Base-by-base conservation (phyloP, 2,113 vertebrate genomes). In the Lamprotornis superbus region DNA sequence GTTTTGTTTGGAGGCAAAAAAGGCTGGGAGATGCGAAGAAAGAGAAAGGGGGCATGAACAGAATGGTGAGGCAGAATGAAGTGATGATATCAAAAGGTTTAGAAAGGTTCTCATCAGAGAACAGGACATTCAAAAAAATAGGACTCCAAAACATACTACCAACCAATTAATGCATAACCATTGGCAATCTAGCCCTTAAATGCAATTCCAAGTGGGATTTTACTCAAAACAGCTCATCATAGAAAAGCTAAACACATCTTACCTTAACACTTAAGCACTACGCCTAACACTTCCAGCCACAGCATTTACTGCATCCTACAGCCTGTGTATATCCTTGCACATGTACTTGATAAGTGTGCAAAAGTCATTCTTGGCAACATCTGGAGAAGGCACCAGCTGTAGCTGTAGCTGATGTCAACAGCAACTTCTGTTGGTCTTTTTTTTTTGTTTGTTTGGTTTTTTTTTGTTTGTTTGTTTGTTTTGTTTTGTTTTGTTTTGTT, bases 261-360 rank as follows among this genome's bases (percentile, higher is more conserved):
- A 57, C 20, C 50, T 20, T 11, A n/a, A 30, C 52, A 40, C 12
- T n/a, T 67, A 24, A 35, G 30, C 42, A 35, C 50, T 40, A 25
- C 30, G 24, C 23, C 24, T 24, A 11, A 40, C 13, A 9, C 35
- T 86, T 67, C 27, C 35, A 57, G 71, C 52, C 24, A 21, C 50
- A n/a, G 25, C 4, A 50, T 35, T 65, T 75, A 20, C 4, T 2
- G 15, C 42, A 49, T 30, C 44, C 31, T 42, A 40, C 24, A 49
- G 30, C 70, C 50, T 24, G 11, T 0, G 0, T 6, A 7, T 5
- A 25, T 42, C 42, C 35, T 67, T 50, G 12, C 8, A 37, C 47
- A 33, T 8, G 11, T 59, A 35, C 53, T 69, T 64, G 22, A 0
- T 27, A 60, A 77, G 9, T 18, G 30, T 63, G 49, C 57, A 67